Evolutionary conservation across 2,888 invertebrate genomes (phyloP).

Genomic region (Thymelicus sylvestris): DNA sequence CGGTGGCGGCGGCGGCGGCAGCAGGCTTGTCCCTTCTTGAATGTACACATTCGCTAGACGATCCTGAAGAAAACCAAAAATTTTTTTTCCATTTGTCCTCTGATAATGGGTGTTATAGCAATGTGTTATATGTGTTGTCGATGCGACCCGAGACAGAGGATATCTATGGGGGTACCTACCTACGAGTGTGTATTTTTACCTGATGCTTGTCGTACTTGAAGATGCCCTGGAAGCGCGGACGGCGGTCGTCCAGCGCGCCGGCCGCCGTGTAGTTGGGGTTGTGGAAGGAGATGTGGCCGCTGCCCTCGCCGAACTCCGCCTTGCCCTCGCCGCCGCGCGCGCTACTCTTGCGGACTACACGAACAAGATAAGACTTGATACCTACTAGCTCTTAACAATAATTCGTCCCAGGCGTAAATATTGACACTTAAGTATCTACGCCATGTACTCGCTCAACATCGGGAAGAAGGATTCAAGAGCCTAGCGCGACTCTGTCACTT

Average conservation of each 20-base stretch:
- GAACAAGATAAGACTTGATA: neutral
- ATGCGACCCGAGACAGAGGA: too few species aligned
- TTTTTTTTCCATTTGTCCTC: too few species aligned
- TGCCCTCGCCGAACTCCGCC: constrained; percentile 77
- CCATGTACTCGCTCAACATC: too few species aligned
- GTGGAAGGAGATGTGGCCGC: constrained; percentile 92
- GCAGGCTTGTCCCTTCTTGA: constrained; percentile 88
- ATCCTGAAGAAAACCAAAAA: constrained; percentile 69
- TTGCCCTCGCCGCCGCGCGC: constrained; percentile 61
- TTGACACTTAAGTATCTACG: too few species aligned
- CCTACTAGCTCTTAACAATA: too few species aligned
- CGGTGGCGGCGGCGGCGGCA: constrained; percentile 86
- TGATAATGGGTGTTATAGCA: too few species aligned
- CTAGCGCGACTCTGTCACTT: too few species aligned
- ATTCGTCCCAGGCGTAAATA: too few species aligned
- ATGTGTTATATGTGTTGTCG: too few species aligned
- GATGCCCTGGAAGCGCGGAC: constrained; percentile 82
- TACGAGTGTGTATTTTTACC: constrained; percentile 63
- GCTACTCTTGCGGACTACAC: constrained; percentile 32
- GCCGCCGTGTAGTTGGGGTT: constrained; percentile 93
- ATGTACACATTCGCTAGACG: constrained; percentile 86
- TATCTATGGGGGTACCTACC: too few species aligned
- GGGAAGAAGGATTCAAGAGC: too few species aligned
- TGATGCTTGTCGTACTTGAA: constrained; percentile 92
- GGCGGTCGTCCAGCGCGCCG: constrained; percentile 71